Conservation (phyloP, 2,888 invertebrate genomes). For the Pasiphila rectangulata region DNA sequence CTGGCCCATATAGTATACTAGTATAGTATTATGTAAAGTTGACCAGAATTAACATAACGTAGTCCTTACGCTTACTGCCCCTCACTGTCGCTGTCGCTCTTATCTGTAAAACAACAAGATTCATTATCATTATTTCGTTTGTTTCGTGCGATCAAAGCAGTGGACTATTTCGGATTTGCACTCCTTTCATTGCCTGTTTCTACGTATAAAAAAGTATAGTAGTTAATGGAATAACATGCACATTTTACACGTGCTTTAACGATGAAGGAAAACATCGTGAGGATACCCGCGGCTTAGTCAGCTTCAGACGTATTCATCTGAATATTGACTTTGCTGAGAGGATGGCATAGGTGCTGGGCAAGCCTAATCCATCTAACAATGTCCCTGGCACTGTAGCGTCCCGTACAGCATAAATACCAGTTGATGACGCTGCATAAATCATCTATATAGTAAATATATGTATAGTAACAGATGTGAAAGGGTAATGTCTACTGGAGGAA, state of each 20-base stretch:
- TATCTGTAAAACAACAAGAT: slow-evolving; percentile 83
- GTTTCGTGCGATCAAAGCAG: neutral
- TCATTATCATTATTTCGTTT: slow-evolving; percentile 9
- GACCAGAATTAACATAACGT: slow-evolving; percentile 78
- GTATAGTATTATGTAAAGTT: slow-evolving; percentile 72
- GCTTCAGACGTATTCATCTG: no score
- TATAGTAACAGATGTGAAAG: no score
- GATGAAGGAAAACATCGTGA: no score
- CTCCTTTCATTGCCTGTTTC: neutral
- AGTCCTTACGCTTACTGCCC: slow-evolving; percentile 85
- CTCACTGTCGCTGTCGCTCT: slow-evolving; percentile 96
- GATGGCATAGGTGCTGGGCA: no score
- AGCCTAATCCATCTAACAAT: no score
- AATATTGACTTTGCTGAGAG: no score
- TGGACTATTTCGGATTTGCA: neutral
- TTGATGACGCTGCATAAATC: slow-evolving; percentile 6
- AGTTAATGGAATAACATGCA: neutral
- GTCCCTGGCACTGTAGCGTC: no score
- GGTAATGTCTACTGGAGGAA: no score
- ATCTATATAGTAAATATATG: no score
- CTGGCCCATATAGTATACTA: slow-evolving; percentile 15
- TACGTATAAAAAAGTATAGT: neutral
- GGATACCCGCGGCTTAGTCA: no score
- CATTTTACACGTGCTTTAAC: no score
- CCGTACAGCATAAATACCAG: no score